Evolutionary conservation across 2,888 invertebrate species (phyloP).

Genomic region (Drosophila prostipennis): DNA sequence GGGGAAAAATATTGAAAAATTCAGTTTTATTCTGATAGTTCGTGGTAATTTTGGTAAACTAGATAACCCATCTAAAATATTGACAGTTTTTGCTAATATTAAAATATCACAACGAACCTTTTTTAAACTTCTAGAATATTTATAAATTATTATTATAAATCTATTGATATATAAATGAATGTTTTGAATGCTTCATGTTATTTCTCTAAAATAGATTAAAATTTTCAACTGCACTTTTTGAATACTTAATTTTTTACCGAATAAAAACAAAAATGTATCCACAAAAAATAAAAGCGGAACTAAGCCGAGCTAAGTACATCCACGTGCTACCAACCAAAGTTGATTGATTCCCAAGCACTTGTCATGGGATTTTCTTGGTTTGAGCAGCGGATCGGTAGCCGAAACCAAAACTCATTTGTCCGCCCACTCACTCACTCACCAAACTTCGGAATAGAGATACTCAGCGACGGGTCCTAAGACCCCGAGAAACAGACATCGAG

Average conservation of each 20-base stretch:
- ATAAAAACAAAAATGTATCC: neutral
- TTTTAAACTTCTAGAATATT: neutral
- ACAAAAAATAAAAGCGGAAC: constrained; percentile 6
- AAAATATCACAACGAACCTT: no score
- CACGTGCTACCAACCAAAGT: neutral
- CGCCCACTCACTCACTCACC: constrained; percentile 37
- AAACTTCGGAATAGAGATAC: constrained; percentile 20
- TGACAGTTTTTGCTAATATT: no score
- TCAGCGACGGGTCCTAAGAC: neutral
- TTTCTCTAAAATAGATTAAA: no score
- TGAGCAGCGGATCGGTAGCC: constrained; percentile 21
- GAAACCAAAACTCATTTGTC: constrained; percentile 34
- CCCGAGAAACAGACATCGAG: neutral
- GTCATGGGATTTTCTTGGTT: constrained; percentile 15
- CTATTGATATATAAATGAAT: no score
- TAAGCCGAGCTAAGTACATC: neutral
- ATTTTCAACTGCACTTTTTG: no score
- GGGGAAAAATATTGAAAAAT: no score
- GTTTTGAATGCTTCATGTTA: no score
- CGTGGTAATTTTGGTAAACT: no score
- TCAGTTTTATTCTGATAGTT: no score
- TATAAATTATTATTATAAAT: no score
- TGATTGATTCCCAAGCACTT: constrained; percentile 33
- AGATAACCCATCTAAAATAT: no score
- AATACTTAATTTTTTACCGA: no score